Conservation (phyloP, 1,140 invertebrate genomes). For the Potamilus streckersoni region DNA sequence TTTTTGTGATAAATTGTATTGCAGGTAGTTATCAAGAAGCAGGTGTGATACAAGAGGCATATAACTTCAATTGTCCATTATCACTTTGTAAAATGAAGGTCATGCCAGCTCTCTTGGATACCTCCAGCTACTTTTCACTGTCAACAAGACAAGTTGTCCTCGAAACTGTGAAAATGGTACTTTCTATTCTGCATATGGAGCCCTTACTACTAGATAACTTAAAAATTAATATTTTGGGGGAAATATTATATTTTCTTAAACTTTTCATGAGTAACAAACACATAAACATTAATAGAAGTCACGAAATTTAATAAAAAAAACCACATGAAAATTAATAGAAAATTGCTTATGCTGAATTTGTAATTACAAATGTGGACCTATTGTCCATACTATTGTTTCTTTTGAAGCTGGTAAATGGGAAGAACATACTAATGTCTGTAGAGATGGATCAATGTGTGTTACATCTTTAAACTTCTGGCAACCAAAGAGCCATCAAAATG, state of each 20-base stretch:
- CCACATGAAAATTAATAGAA: neutral
- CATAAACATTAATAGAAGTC: no score
- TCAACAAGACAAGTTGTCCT: conserved; percentile 60
- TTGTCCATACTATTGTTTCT: no score
- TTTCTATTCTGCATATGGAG: neutral
- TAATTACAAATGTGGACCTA: no score
- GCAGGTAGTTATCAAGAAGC: conserved; percentile 66
- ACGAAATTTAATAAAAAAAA: no score
- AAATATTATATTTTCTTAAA: neutral
- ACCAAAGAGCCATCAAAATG: neutral
- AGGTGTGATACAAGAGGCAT: conserved; percentile 65
- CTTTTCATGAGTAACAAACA: neutral
- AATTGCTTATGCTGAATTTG: neutral
- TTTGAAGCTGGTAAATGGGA: no score
- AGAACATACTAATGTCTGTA: no score
- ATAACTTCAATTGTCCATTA: conserved; percentile 64
- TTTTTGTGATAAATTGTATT: conserved; percentile 15
- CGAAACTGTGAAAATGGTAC: conserved; percentile 66
- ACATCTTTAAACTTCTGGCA: neutral
- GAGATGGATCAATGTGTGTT: neutral
- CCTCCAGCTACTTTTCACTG: conserved; percentile 42
- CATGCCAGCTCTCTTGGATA: neutral
- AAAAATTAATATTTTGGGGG: no score
- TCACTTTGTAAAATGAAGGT: conserved; percentile 12
- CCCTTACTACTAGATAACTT: neutral